Evolutionary conservation across 2,113 vertebrate genomes (phyloP), one percentile per base, ranked within the genome.

Genomic region (Balaeniceps rex): DNA sequence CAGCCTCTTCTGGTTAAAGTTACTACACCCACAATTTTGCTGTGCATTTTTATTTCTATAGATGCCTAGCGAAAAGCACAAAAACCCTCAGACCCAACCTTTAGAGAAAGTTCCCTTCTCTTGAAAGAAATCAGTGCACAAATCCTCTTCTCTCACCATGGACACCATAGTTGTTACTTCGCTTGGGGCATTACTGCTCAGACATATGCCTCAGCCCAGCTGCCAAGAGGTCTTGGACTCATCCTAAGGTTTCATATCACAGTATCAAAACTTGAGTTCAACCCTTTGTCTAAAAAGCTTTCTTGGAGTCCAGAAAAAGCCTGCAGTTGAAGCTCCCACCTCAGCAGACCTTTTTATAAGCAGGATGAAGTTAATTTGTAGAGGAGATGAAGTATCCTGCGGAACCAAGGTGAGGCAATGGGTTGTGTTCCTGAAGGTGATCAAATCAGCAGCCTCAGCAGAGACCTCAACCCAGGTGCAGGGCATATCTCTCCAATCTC

Each of bases 31-130:
- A 80, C 70, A 89, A 46, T 74, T 95, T 90, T 90, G 63, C 82
- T 83, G 58, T 21, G 87, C 81, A 87, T 91, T 91, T 95, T 91
- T 88, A 91, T 74, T 91, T 88, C 78, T 83, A 68, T 16, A 74
- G 79, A 61, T 77, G 33, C 47, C 46, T 65, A 90, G 38, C 8
- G 40, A 90, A 88, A 90, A 91, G 52, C 66, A 87, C 40, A 61
- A 83, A 84, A 92, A 38, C 6, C 1, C 38, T 77, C 63, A 87
- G 28, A 93, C 28, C 36, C 19, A 77, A 61, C 14, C 77, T 83
- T 65, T 18, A 46, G 7, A 78, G 42, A 91, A 90, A 77, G 28
- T 49, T 78, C 22, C 7, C 4, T 14, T 77, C 11, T 87, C 57
- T 85, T 60, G 23, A 57, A 95, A 88, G 34, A 74, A 58, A 91